A percentile compares a stretch with the other conserved stretches of the same genome.
These are phyloP conservation scores for Isichthys henryi DNA, from an alignment of 2,113 vertebrate species.

Conservation along the genomic window DNA sequence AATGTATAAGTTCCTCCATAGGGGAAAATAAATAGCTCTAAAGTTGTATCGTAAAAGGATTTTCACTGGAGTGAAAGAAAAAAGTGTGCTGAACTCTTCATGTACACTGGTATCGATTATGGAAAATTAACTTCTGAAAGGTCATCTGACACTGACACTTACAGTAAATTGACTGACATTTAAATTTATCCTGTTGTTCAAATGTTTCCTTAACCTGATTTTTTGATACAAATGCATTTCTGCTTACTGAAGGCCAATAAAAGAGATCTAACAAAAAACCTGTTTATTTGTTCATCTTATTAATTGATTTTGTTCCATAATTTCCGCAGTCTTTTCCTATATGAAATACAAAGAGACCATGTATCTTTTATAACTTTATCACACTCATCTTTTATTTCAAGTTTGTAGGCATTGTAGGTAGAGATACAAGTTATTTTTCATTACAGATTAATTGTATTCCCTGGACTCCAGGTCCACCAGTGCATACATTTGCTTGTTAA, in stretches of 20 bases:
- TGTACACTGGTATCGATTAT: not conserved
- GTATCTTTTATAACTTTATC: conserved; percentile 6
- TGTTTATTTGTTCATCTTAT: not conserved
- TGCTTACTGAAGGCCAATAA: not conserved
- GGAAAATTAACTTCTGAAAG: not conserved
- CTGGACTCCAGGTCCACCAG: too few species aligned
- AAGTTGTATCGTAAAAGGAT: not conserved
- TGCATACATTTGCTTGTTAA: too few species aligned
- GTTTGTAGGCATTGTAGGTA: conserved; percentile 16
- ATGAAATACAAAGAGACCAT: conserved; percentile 2
- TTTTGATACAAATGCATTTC: not conserved
- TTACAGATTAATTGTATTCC: too few species aligned
- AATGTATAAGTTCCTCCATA: not conserved
- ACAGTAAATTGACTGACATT: not conserved
- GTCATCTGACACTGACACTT: not conserved
- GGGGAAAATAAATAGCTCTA: not conserved
- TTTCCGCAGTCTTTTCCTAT: not conserved
- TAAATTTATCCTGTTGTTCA: not conserved
- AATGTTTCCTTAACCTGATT: not conserved
- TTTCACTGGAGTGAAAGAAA: not conserved
- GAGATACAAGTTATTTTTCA: not conserved
- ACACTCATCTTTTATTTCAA: conserved; percentile 4
- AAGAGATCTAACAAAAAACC: not conserved
- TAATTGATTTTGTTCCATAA: not conserved
- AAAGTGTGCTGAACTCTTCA: not conserved